Conservation (phyloP, 2,113 vertebrate species). For the Cnemophilus loriae region DNA sequence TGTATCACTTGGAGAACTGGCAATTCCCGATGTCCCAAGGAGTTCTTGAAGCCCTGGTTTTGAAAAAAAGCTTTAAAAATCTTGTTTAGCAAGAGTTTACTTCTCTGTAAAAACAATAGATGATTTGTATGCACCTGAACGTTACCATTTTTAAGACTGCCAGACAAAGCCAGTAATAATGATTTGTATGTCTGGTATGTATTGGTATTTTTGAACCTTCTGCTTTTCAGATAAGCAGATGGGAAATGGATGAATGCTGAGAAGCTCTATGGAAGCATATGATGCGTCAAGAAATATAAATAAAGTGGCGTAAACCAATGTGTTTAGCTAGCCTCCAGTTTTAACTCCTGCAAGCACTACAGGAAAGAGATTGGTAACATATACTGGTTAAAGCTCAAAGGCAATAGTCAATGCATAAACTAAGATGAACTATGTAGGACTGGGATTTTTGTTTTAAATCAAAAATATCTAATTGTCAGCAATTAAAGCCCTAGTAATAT, state of each 20-base stretch:
- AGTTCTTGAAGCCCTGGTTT: neutral
- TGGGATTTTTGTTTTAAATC: neutral
- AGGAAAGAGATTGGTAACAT: neutral
- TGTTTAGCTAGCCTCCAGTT: neutral
- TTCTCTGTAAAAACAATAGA: neutral
- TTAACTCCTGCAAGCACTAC: neutral
- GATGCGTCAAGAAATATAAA: constrained; percentile 22
- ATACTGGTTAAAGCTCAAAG: neutral
- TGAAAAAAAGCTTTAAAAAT: neutral
- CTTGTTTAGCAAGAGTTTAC: neutral
- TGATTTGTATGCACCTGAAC: constrained; percentile 12
- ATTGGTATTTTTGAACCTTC: constrained; percentile 30
- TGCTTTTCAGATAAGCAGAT: constrained; percentile 39
- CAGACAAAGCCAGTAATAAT: constrained; percentile 32
- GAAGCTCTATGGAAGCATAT: neutral
- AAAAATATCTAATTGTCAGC: neutral
- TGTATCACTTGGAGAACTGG: neutral
- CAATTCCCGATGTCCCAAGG: neutral
- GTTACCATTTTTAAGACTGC: neutral
- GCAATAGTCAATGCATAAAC: neutral
- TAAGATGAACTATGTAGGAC: neutral
- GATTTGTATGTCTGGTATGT: constrained; percentile 37
- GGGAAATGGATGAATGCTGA: constrained; percentile 22
- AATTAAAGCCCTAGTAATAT: neutral
- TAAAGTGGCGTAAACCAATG: neutral